Evolutionary conservation across 2,888 invertebrate genomes (phyloP).

Genomic region (Deilephila elpenor): DNA sequence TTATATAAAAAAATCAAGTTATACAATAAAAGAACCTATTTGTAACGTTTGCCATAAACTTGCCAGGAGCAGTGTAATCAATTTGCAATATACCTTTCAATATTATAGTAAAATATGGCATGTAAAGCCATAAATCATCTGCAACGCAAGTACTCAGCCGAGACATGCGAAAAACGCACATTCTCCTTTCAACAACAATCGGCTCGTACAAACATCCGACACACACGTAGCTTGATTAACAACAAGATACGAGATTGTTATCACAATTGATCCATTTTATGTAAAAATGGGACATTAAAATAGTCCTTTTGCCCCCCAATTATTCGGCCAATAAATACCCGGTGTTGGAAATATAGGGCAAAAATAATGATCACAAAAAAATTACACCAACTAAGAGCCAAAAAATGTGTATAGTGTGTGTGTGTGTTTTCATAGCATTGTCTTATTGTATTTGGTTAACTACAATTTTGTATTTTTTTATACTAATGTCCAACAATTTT

Average conservation of each 20-base stretch:
- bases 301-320: neutral
- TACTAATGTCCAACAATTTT: too few species aligned
- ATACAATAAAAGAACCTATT: neutral
- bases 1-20: neutral
- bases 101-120: neutral
- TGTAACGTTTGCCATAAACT: neutral
- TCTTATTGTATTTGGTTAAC: too few species aligned
- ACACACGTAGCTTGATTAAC: conserved; percentile 35
- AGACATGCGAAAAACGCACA: conserved; percentile 66
- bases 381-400: too few species aligned
- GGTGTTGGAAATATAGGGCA: too few species aligned
- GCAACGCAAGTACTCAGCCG: conserved; percentile 31
- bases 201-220: conserved; percentile 76
- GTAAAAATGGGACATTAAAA: neutral
- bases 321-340: neutral
- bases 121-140: neutral
- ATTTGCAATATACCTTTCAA: neutral
- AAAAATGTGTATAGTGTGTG: too few species aligned
- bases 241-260: conserved; percentile 18
- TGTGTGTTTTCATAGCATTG: too few species aligned
- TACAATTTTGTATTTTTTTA: too few species aligned
- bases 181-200: conserved; percentile 53
- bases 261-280: conserved; percentile 1
- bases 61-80: neutral
- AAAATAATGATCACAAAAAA: too few species aligned